These are phyloP conservation scores for Trichechus manatus DNA, from an alignment of 2,113 vertebrate genomes.

Conservation along the genomic window DNA sequence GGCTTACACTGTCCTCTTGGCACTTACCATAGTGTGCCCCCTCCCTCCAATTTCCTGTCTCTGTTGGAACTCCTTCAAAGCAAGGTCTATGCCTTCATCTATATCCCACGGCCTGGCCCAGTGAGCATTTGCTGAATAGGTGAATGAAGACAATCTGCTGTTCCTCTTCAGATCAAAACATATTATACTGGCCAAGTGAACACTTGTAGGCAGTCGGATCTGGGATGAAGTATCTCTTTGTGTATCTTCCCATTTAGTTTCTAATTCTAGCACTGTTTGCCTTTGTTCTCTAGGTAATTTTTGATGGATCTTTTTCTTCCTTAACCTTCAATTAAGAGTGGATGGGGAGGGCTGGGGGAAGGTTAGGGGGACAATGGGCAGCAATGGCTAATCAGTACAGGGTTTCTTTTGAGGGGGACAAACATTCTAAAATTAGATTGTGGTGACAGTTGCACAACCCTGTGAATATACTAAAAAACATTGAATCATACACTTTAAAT, in stretches of 20 bases:
- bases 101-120: background rate
- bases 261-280: constrained; percentile 16
- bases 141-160: background rate
- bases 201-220: background rate
- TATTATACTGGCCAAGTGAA: background rate
- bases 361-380: background rate
- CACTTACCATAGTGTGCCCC: background rate
- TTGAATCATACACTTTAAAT: background rate
- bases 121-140: background rate
- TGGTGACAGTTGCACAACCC: background rate
- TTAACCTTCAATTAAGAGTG: background rate
- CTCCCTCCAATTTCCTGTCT: background rate
- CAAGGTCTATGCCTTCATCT: background rate
- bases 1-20: background rate
- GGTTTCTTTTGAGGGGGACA: background rate
- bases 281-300: background rate
- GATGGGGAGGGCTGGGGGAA: background rate
- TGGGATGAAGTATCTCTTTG: background rate
- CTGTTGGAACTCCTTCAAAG: background rate
- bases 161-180: background rate
- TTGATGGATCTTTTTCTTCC: background rate
- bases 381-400: background rate
- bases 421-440: constrained; percentile 20
- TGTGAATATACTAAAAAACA: background rate
- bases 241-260: background rate